Base-by-base conservation (phyloP, 2,888 invertebrate species). In the Drosophila monieri region DNA sequence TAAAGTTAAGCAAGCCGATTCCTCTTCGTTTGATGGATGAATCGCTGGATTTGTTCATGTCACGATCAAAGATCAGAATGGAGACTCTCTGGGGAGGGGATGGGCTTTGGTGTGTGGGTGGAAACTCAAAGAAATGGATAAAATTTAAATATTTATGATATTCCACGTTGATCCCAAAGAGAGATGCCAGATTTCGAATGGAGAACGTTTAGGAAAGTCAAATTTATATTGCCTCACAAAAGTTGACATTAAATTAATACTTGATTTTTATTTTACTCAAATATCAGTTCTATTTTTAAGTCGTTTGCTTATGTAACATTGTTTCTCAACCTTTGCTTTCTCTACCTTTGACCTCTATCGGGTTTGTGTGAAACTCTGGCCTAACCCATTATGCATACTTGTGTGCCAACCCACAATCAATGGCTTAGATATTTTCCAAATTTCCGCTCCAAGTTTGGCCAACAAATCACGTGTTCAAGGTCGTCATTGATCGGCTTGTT, bases 401-500 rank as follows among this genome's bases (percentile, higher is more conserved):
- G 21, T 43, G 60, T 62, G 43, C 62, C 32, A 62, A 35, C 35
- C 64, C 64, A 62, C 62, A 62, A 52, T 30, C 35, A 35, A 30
- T 64, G 65, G 44, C 10, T 37, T 8, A 12, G 27, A 53, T 23
- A 67, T 59, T 68, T 68, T 68, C 67, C 49, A 47, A 68, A 52
- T 68, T 68, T 68, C 67, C 49, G 47, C 41, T 49, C 46, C 30
- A 68, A 57, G 44, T 59, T 68, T 53, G 44, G 64, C 43, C 51
- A 44, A 64, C 68, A 58, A 68, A 67, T 67, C 64, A 64, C 39
- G 8, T n/a, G 30, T 64, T 75, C 75, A 80, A 80, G 80, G 80
- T 59, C 81, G 75, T 32, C 68, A 75, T 78, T 76, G 79, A 79
- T 80, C 81, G 77, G 69, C 75, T 54, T 64, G 66, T 23, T 46